Base-by-base conservation (phyloP, 2,888 invertebrate genomes). In the Xestia xanthographa region DNA sequence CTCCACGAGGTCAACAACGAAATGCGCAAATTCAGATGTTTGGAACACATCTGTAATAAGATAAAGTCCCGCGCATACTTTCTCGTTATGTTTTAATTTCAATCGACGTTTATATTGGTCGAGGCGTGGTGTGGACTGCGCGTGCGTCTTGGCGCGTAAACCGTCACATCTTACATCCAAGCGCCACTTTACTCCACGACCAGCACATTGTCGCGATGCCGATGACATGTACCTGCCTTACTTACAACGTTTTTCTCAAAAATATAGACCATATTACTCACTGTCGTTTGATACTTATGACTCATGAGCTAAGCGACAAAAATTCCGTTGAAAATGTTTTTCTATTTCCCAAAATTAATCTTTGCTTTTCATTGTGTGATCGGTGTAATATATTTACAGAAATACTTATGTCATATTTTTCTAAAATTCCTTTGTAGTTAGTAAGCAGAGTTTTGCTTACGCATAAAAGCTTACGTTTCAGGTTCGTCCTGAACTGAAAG, bases 71-170 rank as follows among this genome's bases (percentile, higher is more conserved):
- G 85, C 89, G 85, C 90, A 91, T 90, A 93, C 91, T 94, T 93
- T 92, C 90, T 89, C 89, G 91, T 89, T 92, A 90, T 92, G 91
- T 92, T 94, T 93, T 92, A 92, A 93, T 91, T 92, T 94, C 91
- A 90, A 94, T 94, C 92, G 92, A 94, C 95, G 95, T 94, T 95
- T 94, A 93, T 93, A 94, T 94, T 93, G 92, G 93, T 90, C 93
- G 94, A 89, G 88, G 94, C 94, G 94, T 91, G 90, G 90, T 88
- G 91, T 89, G 89, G 90, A 95, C 94, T 95, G 95, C 95, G 95
- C 94, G 92, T 89, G 92, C 92, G 93, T 87, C 91, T 90, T 90
- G 92, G 91, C 93, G 92, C 89, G 90, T 91, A 88, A 90, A 88
- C 87, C 92, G 90, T 87, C 90, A 89, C 86, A 71, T 84, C 86